These are phyloP conservation scores for Prenolepis imparis DNA, from an alignment of 2,888 invertebrate genomes.

Conservation along the genomic window DNA sequence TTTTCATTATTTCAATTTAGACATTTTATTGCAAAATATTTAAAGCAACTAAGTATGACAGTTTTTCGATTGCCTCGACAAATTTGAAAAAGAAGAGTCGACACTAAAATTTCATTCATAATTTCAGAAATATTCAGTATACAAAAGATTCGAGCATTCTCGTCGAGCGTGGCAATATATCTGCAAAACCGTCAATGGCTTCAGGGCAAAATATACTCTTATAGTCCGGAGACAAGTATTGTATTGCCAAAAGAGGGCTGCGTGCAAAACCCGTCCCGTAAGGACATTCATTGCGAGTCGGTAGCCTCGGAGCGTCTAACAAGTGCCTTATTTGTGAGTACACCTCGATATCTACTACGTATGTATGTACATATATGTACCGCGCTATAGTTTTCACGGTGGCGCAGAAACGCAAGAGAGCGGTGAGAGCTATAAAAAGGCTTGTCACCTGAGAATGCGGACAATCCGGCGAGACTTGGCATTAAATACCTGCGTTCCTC, in stretches of 20 bases:
- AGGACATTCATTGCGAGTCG: slow-evolving; percentile 55
- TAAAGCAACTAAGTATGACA: not conserved
- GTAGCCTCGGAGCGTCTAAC: slow-evolving; percentile 77
- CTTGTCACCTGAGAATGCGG: slow-evolving; percentile 75
- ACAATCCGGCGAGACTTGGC: slow-evolving; percentile 40
- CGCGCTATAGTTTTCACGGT: slow-evolving; percentile 70
- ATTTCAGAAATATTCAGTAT: not conserved
- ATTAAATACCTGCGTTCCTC: slow-evolving; percentile 60
- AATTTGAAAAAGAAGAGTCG: not conserved
- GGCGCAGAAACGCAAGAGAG: slow-evolving; percentile 63
- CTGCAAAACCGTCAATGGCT: slow-evolving; percentile 17
- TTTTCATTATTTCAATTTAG: not conserved
- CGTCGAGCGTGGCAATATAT: not conserved
- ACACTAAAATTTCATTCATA: not conserved
- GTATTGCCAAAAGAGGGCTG: slow-evolving; percentile 73
- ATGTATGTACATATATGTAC: slow-evolving; percentile 72
- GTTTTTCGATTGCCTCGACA: no score
- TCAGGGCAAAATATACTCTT: not conserved
- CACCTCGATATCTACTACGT: slow-evolving; percentile 44
- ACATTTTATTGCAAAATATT: not conserved
- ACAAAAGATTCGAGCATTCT: not conserved
- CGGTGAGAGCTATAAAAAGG: slow-evolving; percentile 69
- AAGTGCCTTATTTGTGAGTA: slow-evolving; percentile 82
- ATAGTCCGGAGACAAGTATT: slow-evolving; percentile 53
- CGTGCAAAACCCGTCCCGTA: slow-evolving; percentile 67